Percentiles rank a stretch among this genome's conserved stretches.
phyloP scores from a whole-genome alignment of 2,113 vertebrate species.

The Cariama cristata region DNA sequence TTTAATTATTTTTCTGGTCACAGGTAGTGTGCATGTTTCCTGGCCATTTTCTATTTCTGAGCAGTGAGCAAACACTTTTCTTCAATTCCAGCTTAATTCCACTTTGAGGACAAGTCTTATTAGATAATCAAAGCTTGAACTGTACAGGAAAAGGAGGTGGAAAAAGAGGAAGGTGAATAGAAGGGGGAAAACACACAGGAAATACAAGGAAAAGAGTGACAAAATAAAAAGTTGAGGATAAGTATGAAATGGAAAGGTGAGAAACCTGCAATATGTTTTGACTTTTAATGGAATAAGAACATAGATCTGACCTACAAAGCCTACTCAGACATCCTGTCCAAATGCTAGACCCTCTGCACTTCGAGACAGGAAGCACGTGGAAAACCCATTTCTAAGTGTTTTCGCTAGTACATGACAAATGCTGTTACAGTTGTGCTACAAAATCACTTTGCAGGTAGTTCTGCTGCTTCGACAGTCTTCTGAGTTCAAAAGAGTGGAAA shows the following conservation, averaged over 20 bases:
- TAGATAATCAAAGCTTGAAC: background rate
- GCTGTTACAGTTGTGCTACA: background rate
- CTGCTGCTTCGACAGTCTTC: background rate
- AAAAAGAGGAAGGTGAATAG: background rate
- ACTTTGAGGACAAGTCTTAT: background rate
- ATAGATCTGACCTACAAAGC: background rate
- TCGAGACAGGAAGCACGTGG: background rate
- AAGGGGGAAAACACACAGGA: background rate
- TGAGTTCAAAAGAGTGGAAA: background rate
- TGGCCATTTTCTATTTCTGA: background rate
- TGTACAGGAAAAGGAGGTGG: background rate
- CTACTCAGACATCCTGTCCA: background rate
- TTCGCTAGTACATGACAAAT: background rate
- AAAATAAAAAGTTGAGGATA: background rate
- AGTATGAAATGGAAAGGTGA: background rate
- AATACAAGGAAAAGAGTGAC: background rate
- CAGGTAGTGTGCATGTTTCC: background rate
- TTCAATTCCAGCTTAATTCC: background rate
- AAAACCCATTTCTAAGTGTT: background rate
- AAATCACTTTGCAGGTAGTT: background rate
- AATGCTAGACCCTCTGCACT: background rate
- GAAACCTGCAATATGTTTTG: background rate
- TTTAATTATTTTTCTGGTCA: slow-evolving; percentile 4
- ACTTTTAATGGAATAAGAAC: background rate
- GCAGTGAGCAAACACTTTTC: background rate